Evolutionary conservation across 2,888 invertebrate genomes (phyloP), one percentile per base, ranked within the genome.

Genomic region (Rambutsinella grinnellia): DNA sequence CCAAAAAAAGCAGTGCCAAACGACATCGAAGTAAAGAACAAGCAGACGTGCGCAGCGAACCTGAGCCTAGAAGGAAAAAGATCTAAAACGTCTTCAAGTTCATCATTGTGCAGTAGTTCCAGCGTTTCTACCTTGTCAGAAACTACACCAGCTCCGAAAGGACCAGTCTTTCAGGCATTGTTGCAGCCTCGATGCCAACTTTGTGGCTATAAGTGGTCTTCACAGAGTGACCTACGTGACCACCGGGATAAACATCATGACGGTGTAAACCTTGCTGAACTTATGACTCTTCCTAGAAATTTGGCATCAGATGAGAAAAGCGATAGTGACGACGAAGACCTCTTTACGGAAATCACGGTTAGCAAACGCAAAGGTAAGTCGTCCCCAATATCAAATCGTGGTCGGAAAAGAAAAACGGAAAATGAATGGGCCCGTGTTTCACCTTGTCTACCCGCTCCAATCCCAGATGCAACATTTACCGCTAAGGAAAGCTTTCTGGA

Each of bases 401-500:
- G 13, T 36, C 5, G 13, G 13, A 36, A 13, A 8, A 36, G 13
- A 36, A 36, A 13, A 8, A 36, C 36, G 5, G 13, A 5, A 36
- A 36, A 5, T 8, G 13, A 5, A 8, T 13, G 13, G 13, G 6
- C 36, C 6, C 5, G 36, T 8, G 13, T 8, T 8, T 36, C 36
- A 36, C 36, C 5, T 13, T 36, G 5, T 8, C 60, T 24, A 6
- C n/a, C 17, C 1, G 19, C 47, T 44, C 68, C 24, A 2, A 36
- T 51, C 5, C 61, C 53, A 44, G 53, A 69, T 47, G 51, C 69
- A 1, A 24, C 69, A 1, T 70, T 62, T 15, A 36, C 58, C 0
- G 47, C 54, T n/a, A 70, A 70, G 17, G 70, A 70, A 47, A 54
- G 21, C n/a, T 70, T 46, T 26, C 27, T 62, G 6, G 15, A 62